Conservation (phyloP, 2,797 vertebrate genomes). For the Hybognathus amarus region DNA sequence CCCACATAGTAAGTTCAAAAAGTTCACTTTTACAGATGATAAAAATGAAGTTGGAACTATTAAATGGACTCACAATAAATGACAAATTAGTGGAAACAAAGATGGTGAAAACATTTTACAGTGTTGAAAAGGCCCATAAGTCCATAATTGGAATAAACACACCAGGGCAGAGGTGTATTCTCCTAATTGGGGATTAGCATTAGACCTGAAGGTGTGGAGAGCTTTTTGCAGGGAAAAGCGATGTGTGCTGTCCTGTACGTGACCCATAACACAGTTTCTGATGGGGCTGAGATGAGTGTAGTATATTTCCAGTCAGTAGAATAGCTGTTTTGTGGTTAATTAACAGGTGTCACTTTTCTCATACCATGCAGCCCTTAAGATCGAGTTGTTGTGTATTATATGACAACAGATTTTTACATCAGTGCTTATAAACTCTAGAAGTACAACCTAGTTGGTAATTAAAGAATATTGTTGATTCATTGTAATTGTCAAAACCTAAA, state of each 20-base stretch:
- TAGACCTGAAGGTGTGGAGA: not conserved
- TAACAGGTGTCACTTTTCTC: slow-evolving; percentile 6
- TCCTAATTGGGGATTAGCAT: not conserved
- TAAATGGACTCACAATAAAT: not conserved
- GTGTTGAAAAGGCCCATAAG: not conserved
- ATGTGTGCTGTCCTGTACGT: slow-evolving; percentile 24
- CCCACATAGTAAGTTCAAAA: not conserved
- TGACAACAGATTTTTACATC: not conserved
- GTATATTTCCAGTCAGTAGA: not conserved
- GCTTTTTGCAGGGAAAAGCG: not conserved
- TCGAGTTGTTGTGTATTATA: not conserved
- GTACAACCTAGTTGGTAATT: not conserved
- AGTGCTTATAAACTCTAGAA: not conserved
- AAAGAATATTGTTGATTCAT: not conserved
- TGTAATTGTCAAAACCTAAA: not conserved
- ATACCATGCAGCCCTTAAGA: not conserved
- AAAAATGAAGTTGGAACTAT: not conserved
- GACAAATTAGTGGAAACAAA: not conserved
- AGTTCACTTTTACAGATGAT: not conserved
- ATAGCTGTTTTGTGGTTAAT: slow-evolving; percentile 6
- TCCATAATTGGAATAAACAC: slow-evolving; percentile 4
- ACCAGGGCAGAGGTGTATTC: not conserved
- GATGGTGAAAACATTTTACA: not conserved
- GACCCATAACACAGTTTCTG: slow-evolving; percentile 4
- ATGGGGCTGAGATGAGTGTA: not conserved